Evolutionary conservation across 2,888 invertebrate species (phyloP).

Genomic region (Lagria hirta): DNA sequence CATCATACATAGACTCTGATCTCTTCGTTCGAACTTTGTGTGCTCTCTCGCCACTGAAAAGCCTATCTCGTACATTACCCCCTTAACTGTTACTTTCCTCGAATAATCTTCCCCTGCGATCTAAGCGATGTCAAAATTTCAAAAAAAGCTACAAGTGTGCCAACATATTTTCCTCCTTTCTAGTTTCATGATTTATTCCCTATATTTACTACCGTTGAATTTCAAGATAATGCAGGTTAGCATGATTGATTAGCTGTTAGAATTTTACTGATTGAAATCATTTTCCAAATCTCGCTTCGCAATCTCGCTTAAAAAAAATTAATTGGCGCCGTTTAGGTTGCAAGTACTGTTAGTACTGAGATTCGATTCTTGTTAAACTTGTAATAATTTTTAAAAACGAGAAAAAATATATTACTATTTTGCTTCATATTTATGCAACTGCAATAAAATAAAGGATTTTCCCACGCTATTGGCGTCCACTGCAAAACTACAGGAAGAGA

Average conservation of each 20-base stretch:
- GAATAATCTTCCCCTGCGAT: conserved; percentile 11
- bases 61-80: too few species aligned
- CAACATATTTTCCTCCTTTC: conserved; percentile 18
- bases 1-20: too few species aligned
- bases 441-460: conserved; percentile 11
- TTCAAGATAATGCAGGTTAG: conserved; percentile 12
- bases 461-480: too few species aligned
- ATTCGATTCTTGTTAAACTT: not conserved
- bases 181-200: conserved; percentile 17
- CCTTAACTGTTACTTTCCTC: conserved; percentile 19
- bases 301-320: conserved; percentile 1
- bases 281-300: not conserved
- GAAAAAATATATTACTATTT: conserved; percentile 16
- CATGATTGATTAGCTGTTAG: conserved; percentile 10
- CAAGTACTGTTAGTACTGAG: conserved; percentile 5
- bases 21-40: too few species aligned
- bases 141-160: conserved; percentile 8
- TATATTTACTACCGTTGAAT: conserved; percentile 10
- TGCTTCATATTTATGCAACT: conserved; percentile 24
- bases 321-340: too few species aligned
- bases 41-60: too few species aligned
- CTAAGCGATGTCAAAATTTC: conserved; percentile 11
- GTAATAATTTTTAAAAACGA: not conserved
- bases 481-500: too few species aligned
- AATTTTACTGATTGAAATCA: conserved; percentile 9